A percentile compares a stretch with the other conserved stretches of the same genome.
Conservation (phyloP, 1,140 invertebrate species). For the Mesaphorura yosii region DNA sequence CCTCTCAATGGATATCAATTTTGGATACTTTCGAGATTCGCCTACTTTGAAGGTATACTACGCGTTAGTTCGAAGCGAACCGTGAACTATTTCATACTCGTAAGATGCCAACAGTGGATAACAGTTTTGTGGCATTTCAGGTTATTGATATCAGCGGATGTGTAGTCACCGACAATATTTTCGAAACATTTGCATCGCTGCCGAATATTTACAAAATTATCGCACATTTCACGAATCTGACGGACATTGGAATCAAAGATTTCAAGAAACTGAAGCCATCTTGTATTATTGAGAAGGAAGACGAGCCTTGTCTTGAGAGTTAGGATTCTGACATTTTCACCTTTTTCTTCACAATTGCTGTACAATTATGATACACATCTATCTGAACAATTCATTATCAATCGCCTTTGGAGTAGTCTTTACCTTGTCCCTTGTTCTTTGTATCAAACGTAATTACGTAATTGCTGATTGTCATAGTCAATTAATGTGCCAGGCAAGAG, state of each 20-base stretch:
- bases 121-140: background rate
- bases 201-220: constrained; percentile 9
- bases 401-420: too few relatives aligned
- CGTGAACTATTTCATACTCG: background rate
- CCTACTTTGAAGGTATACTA: constrained; percentile 6
- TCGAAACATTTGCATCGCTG: constrained; percentile 9
- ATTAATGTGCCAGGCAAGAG: too few relatives aligned
- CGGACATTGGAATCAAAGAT: constrained; percentile 13
- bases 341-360: too few relatives aligned
- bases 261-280: constrained; percentile 11
- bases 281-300: constrained; percentile 12
- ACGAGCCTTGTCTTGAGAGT: too few relatives aligned
- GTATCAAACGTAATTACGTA: too few relatives aligned
- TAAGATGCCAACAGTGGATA: background rate
- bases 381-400: too few relatives aligned
- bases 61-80: too few relatives aligned
- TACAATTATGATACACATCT: too few relatives aligned
- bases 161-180: constrained; percentile 12
- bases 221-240: constrained; percentile 23
- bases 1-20: constrained; percentile 12
- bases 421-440: too few relatives aligned
- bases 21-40: constrained; percentile 15
- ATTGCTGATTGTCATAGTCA: too few relatives aligned
- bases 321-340: constrained; percentile 1
- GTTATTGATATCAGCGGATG: constrained; percentile 17